Evolutionary conservation across 2,797 vertebrate genomes (phyloP), one percentile per base, ranked within the genome.

Genomic region (Leucoraja ocellata): DNA sequence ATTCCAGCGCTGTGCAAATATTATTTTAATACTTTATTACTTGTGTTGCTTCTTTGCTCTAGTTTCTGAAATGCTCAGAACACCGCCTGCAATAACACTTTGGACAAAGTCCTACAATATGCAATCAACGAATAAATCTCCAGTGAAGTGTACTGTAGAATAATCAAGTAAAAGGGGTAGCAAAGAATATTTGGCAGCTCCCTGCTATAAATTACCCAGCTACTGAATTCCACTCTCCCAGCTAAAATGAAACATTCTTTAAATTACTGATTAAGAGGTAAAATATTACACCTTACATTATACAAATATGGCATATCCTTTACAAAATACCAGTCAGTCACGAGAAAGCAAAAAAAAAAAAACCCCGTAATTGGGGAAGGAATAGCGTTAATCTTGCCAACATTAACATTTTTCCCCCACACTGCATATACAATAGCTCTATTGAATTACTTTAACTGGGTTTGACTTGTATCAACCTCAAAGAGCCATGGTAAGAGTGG

Each of bases 301-400:
- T n/a, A 86, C 58, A 63, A 86, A 86, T 63, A 86, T 5, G 0
- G 58, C 54, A 63, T 28, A 63, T 61, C 58, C 83, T 58, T 63
- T 63, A n/a, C 28, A 86, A 86, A 86, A 63, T 86, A 86, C 58
- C 14, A 8, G 83, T 86, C 83, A 86, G 54, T 86, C 83, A 63
- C 1, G 83, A 61, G 54, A 28, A 86, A 63, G 25, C 61, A 54
- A 28, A 86, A 86, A 68, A 13, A 13, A 14, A 86, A 28, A 32
- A 32, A 32, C 32, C 61, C 46, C 46, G 13, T 86, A n/a, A 84
- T 84, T 32, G 14, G 14, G 54, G 83, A 86, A 86, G 25, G 83
- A 63, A 86, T 86, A 63, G n/a, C 83, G 28, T 63, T 63, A 61
- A 86, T 63, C 11, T 25, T 28, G 83, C 54, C 83, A 86, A 86